Base-by-base conservation (phyloP, 2,888 invertebrate genomes). In the Suillia variegata region DNA sequence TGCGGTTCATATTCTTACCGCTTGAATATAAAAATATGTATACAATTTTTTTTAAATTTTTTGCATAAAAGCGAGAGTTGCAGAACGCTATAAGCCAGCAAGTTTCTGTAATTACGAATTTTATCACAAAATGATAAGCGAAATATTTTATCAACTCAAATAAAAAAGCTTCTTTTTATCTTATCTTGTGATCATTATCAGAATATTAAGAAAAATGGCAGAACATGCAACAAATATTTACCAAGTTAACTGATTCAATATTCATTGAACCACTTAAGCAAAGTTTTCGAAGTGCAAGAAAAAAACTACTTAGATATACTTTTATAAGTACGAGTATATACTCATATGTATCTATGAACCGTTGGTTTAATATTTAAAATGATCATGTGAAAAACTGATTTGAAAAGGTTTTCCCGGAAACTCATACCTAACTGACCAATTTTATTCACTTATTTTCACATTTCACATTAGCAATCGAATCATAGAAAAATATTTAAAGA, bases 101-200 rank as follows among this genome's bases (percentile, higher is more conserved):
- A 38, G 5, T 3, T 21, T 13, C 38, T 34, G 34, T 21, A 22
- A 24, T n/a, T 18, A 49, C 6, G 15, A 49, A 21, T 17, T 49
- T 47, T 56, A 21, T 26, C 47, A 20, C 55, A 51, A 45, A 49
- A 38, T 54, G 54, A 50, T 56, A 56, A 60, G 48, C 13, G 20
- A 13, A 21, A 54, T 17, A 42, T 38, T 54, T 58, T 61, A 61
- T 61, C 57, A 50, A 24, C 38, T 18, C 24, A 21, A 50, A 49
- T 56, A 48, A 17, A 34, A 31, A 38, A 38, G 38, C 26, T 38
- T n/a, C 38, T 13, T 10, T n/a, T 38, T 38, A 38, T 38, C 38
- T 38, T 38, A 38, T 38, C 38, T 13, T 6, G 31, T 20, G 13
- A 48, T 48, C 48, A 20, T 48, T 1, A 13, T 4, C 17, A 48